Evolutionary conservation across 2,797 vertebrate species (phyloP), one percentile per base, ranked within the genome.

Genomic region (Amniataba percoides): DNA sequence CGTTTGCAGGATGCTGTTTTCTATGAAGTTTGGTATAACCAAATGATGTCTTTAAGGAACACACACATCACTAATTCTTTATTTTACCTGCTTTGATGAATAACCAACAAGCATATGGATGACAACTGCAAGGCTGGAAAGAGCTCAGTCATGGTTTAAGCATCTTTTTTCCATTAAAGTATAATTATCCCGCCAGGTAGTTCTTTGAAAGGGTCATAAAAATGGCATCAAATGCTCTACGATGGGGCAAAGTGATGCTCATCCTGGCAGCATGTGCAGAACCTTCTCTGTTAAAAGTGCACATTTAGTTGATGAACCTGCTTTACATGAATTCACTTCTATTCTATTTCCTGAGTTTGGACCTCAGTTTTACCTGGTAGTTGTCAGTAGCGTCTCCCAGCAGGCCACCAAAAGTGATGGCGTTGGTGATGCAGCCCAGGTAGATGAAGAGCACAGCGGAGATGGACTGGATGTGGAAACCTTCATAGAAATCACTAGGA

Each of bases 401-500:
- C 76, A 99, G 95, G 27, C 98, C 98, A 0, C 98, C 98, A 0
- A 99, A 99, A 1, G 98, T 99, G 90, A 99, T 99, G 77, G 98
- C 98, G 0, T 99, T 99, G 82, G 98, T 99, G 92, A 99, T 98
- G 94, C 97, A 99, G 87, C 98, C 98, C 90, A 99, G 89, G 93
- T 99, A 99, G 94, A 99, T 99, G 94, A 99, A 99, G 36, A 99
- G 95, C 77, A 99, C 97, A 8, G 98, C 96, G 0, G 98, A 99
- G 91, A 99, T 96, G 67, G 97, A 98, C 94, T 99, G 98, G 86
- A 99, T 97, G 93, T 99, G 97, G 84, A 99, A 97, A 11, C 96
- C 98, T 4, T 99, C 97, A 0, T 95, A 99, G 94, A 99, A 95
- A 84, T 99, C 98, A 0, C 97, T 99, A 0, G 88, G 96, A 68